These are phyloP conservation scores for Chouioia cunea DNA, from an alignment of 2,888 invertebrate genomes.

Conservation along the genomic window DNA sequence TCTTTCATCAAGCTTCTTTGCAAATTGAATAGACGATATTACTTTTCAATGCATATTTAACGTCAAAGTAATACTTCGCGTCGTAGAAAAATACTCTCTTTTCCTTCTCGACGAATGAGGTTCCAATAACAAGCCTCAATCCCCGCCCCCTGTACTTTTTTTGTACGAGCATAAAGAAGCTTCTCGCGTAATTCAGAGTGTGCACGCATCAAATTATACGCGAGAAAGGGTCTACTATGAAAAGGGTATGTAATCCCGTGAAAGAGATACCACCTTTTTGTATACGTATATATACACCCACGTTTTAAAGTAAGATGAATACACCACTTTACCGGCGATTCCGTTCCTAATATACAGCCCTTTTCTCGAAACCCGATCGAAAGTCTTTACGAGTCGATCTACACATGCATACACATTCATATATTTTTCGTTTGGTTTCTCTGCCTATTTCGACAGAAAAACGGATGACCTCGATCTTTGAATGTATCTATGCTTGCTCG, in stretches of 20 bases:
- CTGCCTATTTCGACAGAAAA: conserved; percentile 46
- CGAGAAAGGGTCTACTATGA: background rate
- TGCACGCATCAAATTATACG: background rate
- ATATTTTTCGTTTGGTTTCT: conserved; percentile 46
- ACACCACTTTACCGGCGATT: conserved; percentile 35
- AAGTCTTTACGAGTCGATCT: conserved; percentile 33
- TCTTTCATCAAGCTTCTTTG: too few relatives aligned
- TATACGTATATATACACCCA: too few relatives aligned
- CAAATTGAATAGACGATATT: too few relatives aligned
- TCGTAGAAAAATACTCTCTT: too few relatives aligned
- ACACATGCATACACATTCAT: conserved; percentile 34
- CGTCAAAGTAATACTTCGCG: too few relatives aligned
- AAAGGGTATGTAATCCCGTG: conserved; percentile 30
- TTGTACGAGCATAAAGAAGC: too few relatives aligned
- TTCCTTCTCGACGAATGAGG: too few relatives aligned
- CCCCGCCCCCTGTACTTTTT: too few relatives aligned
- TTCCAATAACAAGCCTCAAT: too few relatives aligned
- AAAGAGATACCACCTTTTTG: conserved; percentile 17
- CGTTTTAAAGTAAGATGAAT: conserved; percentile 29
- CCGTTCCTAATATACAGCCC: too few relatives aligned
- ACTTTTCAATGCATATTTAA: too few relatives aligned
- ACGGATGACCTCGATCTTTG: conserved; percentile 33
- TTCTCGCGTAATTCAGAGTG: too few relatives aligned
- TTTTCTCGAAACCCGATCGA: background rate
- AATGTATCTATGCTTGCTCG: background rate